A percentile compares a stretch with the other conserved stretches of the same genome.
These are phyloP conservation scores for Phainopepla nitens DNA, from an alignment of 2,113 vertebrate species.

Conservation along the genomic window DNA sequence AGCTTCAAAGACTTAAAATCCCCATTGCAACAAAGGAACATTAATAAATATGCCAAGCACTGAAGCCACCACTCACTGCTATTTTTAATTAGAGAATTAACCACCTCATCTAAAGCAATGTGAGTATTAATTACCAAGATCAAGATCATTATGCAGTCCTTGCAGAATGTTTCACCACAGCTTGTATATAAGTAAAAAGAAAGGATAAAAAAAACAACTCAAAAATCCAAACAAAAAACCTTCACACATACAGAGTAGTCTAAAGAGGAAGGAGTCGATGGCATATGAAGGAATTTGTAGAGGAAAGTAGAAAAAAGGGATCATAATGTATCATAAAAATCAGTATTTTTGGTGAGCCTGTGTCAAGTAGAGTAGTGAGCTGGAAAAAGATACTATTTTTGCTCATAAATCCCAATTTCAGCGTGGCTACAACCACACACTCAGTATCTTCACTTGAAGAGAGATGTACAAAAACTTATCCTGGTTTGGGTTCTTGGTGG, in stretches of 20 bases:
- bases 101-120: not conserved
- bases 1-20: conserved; percentile 47
- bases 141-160: not conserved
- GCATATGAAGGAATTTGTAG: not conserved
- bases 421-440: not conserved
- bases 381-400: not conserved
- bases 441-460: not conserved
- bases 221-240: not conserved
- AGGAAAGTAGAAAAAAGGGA: not conserved
- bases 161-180: not conserved
- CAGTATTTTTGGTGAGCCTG: not conserved
- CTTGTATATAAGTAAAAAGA: not conserved
- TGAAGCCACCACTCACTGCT: conserved; percentile 12
- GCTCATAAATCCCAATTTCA: not conserved
- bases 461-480: not conserved
- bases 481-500: not conserved
- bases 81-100: conserved; percentile 55
- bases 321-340: not conserved
- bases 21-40: not conserved
- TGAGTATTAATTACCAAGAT: conserved; percentile 9
- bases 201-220: fast-evolving
- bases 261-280: not conserved
- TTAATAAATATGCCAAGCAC: conserved; percentile 31
- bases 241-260: not conserved
- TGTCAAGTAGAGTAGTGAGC: not conserved